These are phyloP conservation scores for Mimachlamys varia DNA, from an alignment of 2,888 invertebrate species.

Conservation along the genomic window DNA sequence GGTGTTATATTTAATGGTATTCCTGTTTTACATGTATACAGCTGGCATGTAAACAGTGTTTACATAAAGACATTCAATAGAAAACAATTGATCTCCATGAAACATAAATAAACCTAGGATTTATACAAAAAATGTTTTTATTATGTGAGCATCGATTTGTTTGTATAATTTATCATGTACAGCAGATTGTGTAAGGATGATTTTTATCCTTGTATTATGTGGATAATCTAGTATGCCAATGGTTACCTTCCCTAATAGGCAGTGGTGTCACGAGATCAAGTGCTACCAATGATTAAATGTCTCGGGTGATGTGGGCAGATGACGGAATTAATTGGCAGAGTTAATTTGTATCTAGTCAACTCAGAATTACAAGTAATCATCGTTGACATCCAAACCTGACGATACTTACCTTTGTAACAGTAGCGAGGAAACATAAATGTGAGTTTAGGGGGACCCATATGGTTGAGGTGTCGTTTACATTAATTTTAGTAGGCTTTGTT, in stretches of 20 bases:
- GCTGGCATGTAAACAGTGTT: too few relatives aligned
- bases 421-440: background rate
- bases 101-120: too few relatives aligned
- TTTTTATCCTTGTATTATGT: background rate
- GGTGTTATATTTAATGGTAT: too few relatives aligned
- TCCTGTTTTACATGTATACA: too few relatives aligned
- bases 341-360: constrained; percentile 1
- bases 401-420: constrained; percentile 22
- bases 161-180: background rate
- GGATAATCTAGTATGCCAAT: background rate
- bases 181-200: background rate
- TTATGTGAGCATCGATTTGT: background rate
- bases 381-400: background rate
- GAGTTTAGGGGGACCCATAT: background rate
- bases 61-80: too few relatives aligned
- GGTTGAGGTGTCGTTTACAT: background rate
- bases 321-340: background rate
- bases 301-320: constrained; percentile 9
- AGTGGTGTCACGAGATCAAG: background rate
- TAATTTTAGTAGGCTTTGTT: constrained; percentile 13
- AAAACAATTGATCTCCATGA: too few relatives aligned
- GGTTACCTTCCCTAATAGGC: background rate
- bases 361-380: background rate
- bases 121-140: too few relatives aligned
- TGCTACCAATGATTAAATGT: background rate